Percentiles rank a stretch among this genome's conserved stretches.
Evolutionary conservation across 92 coral and sea anemone genomes (phyloP).

Genomic region (Epizoanthus scotinus): DNA sequence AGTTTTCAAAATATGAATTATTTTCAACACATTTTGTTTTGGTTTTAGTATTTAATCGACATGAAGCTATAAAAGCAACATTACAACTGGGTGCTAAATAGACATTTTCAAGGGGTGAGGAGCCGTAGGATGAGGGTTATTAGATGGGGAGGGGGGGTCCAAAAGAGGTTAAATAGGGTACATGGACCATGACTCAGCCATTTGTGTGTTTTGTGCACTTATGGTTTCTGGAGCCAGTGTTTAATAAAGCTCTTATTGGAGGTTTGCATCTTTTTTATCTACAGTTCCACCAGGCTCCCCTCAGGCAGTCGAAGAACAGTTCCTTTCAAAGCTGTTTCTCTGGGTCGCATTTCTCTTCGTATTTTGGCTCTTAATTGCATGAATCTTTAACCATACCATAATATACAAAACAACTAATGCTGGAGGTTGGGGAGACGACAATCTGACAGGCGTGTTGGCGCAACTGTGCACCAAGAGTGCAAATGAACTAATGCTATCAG

Average conservation of each 20-base stretch:
- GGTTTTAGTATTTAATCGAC: too few relatives aligned
- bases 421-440: constrained; percentile 23
- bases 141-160: too few relatives aligned
- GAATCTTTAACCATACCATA: constrained; percentile 2
- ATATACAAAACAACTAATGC: background rate
- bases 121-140: too few relatives aligned
- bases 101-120: too few relatives aligned
- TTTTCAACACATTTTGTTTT: too few relatives aligned
- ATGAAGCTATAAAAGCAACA: too few relatives aligned
- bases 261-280: background rate
- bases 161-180: too few relatives aligned
- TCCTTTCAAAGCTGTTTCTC: constrained; percentile 88
- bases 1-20: background rate
- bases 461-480: constrained; percentile 9
- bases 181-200: too few relatives aligned
- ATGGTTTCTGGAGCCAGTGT: background rate
- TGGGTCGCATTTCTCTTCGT: constrained; percentile 95
- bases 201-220: too few relatives aligned
- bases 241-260: background rate
- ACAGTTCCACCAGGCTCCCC: constrained; percentile 83
- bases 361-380: constrained; percentile 98
- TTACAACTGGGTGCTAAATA: too few relatives aligned
- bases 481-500: background rate
- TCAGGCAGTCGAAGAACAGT: constrained; percentile 90
- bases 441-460: constrained; percentile 4